Base-by-base conservation (phyloP, 2,888 invertebrate genomes). In the Synanthedon vespiformis region DNA sequence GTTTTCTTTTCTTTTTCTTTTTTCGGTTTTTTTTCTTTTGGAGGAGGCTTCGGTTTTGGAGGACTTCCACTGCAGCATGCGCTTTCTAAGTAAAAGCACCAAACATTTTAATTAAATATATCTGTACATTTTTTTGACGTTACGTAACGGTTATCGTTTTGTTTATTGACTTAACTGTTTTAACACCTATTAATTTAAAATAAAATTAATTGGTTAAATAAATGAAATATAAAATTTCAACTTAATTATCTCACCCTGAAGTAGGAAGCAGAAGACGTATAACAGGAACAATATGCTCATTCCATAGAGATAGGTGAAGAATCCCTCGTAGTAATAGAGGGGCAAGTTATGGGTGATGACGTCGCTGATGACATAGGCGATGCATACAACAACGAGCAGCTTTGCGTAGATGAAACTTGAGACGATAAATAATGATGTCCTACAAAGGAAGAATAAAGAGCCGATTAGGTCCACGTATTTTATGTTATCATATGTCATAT, bases 351-450 rank as follows among this genome's bases (percentile, higher is more conserved):
- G 94, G 62, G 96, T 96, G 74, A 96, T 94, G 71, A 96, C 95
- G 88, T 98, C 96, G 71, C 97, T 95, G 81, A 97, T 93, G 68
- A 97, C 96, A 83, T 97, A 95, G 59, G 96, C 96, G 77, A 97
- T 90, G 88, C 97, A 98, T 56, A 97, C 92, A 64, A 97, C 96
- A 64, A 97, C 94, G 80, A 97, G 89, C 58, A 97, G 92, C 86
- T 97, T 96, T 72, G 96, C 97, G 88, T 98, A 98, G 74, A 97
- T 94, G 88, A 96, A 95, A 86, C 97, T 97, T 89, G 96, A 94
- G 81, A 96, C 95, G 88, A 97, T 96, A 89, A 96, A 96, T 68
- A 96, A 90, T 67, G 96, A 96, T 65, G 96, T 96, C 90, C 96
- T 96, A 92, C 60, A 90, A 90, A 68, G 72, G 60, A 73, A 73